Evolutionary conservation across 2,888 invertebrate species (phyloP).

Genomic region (Drosophila engyochracea): DNA sequence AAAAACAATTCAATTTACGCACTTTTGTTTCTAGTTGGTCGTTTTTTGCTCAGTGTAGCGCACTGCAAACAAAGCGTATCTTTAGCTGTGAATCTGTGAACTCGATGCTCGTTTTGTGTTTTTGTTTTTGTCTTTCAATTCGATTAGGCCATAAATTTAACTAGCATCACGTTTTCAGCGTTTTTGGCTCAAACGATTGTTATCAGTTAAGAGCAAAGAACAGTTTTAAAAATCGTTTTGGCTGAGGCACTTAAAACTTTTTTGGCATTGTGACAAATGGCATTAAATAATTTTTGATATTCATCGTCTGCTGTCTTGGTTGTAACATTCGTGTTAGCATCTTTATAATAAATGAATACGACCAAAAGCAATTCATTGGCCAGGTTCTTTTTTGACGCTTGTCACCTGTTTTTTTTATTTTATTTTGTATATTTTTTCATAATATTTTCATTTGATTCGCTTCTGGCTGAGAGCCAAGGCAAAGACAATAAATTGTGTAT

Average conservation of each 20-base stretch:
- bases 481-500: conserved; percentile 33
- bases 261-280: conserved; percentile 37
- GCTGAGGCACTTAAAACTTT: neutral
- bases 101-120: conserved; percentile 9
- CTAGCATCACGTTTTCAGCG: conserved; percentile 69
- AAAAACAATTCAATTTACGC: neutral
- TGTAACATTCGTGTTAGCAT: conserved; percentile 31
- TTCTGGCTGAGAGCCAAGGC: conserved; percentile 47
- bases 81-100: conserved; percentile 52
- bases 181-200: conserved; percentile 52
- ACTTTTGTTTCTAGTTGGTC: too few species aligned
- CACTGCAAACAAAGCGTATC: conserved; percentile 19
- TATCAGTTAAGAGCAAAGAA: conserved; percentile 44
- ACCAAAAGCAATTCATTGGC: conserved; percentile 14
- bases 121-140: conserved; percentile 16
- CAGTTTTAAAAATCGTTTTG: neutral
- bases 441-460: conserved; percentile 27
- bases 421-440: conserved; percentile 19
- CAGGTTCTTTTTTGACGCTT: conserved; percentile 3
- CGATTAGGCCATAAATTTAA: conserved; percentile 71
- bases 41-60: conserved; percentile 10
- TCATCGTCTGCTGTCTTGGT: conserved; percentile 52
- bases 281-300: conserved; percentile 29
- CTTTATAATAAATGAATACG: conserved; percentile 13
- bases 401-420: conserved; percentile 29